A percentile compares a stretch with the other conserved stretches of the same genome.
Conservation (phyloP, 2,797 vertebrate species). For the Emydoidea blandingii region DNA sequence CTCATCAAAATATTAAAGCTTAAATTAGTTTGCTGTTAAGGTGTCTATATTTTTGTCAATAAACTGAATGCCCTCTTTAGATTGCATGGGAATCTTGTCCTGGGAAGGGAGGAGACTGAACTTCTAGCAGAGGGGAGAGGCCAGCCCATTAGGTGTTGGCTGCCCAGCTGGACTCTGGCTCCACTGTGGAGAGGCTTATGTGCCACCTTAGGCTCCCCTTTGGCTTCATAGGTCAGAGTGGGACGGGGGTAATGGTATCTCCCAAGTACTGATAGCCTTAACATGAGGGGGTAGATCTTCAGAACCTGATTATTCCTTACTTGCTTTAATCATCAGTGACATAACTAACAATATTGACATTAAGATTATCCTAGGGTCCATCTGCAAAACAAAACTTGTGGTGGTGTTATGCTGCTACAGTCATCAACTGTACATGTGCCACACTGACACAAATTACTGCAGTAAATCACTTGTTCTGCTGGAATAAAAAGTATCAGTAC, state of each 20-base stretch:
- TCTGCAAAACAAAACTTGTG: slow-evolving; percentile 28
- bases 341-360: neutral
- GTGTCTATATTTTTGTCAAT: neutral
- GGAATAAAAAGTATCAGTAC: neutral
- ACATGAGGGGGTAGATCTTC: neutral
- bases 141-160: neutral
- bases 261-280: neutral
- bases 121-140: neutral
- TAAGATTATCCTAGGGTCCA: neutral
- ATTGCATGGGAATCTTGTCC: neutral
- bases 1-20: neutral
- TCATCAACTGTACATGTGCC: slow-evolving; percentile 1
- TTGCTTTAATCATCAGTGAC: neutral
- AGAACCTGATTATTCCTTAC: neutral
- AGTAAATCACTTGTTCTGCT: slow-evolving; percentile 1
- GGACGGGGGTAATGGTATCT: neutral
- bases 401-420: neutral
- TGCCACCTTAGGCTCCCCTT: neutral
- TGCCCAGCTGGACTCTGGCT: neutral
- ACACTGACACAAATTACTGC: neutral
- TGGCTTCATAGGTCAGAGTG: neutral
- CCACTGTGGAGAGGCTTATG: neutral
- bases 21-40: neutral
- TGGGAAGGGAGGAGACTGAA: neutral
- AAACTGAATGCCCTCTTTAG: neutral